Conservation (phyloP, 2,888 invertebrate genomes). For the Aleiodes leptofemur region DNA sequence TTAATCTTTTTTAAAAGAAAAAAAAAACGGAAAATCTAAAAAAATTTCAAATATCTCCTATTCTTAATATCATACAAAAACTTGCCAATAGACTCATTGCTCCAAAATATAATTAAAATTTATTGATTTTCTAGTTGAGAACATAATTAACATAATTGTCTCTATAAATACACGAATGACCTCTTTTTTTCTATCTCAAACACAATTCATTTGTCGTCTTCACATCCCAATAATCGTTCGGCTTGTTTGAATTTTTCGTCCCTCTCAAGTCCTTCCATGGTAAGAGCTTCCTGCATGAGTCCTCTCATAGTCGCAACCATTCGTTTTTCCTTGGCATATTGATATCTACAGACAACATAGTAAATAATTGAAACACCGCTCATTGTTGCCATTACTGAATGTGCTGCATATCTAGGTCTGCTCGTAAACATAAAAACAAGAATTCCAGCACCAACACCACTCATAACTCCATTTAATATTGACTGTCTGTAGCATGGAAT, state of each 20-base stretch:
- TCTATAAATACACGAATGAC: too few relatives aligned
- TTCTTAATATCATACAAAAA: too few relatives aligned
- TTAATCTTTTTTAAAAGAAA: too few relatives aligned
- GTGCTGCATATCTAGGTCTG: conserved; percentile 75
- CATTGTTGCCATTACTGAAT: conserved; percentile 46
- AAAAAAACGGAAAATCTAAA: too few relatives aligned
- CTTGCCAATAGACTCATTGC: too few relatives aligned
- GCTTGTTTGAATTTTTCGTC: neutral
- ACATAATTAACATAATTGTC: too few relatives aligned
- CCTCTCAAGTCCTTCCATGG: neutral
- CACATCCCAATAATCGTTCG: too few relatives aligned
- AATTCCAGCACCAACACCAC: conserved; percentile 83
- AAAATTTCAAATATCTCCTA: too few relatives aligned
- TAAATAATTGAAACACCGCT: conserved; percentile 38
- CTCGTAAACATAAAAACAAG: conserved; percentile 86
- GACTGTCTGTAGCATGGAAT: conserved; percentile 89
- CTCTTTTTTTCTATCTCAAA: too few relatives aligned
- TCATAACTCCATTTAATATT: conserved; percentile 84
- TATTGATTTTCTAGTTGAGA: too few relatives aligned
- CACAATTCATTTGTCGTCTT: too few relatives aligned
- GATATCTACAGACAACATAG: conserved; percentile 45
- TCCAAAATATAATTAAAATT: too few relatives aligned
- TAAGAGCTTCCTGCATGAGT: conserved; percentile 2
- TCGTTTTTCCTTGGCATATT: conserved; percentile 42
- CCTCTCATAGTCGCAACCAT: conserved; percentile 43